These are phyloP conservation scores for Hypotaenidia okinawae DNA, from an alignment of 2,797 vertebrate species.

Conservation along the genomic window DNA sequence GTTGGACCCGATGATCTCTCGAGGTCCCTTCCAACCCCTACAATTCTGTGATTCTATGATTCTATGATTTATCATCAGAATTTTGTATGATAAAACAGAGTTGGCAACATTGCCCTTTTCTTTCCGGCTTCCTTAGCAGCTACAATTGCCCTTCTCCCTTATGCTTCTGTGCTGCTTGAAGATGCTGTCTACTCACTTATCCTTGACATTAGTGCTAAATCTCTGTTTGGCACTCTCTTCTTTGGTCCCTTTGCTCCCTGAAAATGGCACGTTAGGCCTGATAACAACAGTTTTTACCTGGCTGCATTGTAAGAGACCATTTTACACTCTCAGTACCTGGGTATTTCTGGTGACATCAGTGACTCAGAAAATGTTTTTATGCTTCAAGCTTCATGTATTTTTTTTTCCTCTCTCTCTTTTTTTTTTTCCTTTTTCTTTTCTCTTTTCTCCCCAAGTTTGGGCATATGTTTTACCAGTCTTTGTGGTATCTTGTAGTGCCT, in stretches of 20 bases:
- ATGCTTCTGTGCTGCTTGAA: not conserved
- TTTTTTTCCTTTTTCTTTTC: too few relatives aligned
- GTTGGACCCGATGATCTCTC: too few relatives aligned
- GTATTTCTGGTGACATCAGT: not conserved
- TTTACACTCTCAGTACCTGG: not conserved
- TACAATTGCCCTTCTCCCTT: not conserved
- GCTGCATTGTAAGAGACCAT: not conserved
- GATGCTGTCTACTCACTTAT: not conserved
- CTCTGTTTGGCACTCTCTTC: not conserved
- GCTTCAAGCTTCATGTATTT: not conserved
- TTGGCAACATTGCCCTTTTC: not conserved
- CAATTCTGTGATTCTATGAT: too few relatives aligned
- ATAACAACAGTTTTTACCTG: not conserved
- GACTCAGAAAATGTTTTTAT: not conserved
- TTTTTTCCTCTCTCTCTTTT: not conserved
- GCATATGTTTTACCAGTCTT: not conserved
- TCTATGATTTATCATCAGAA: not conserved
- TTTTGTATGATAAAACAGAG: not conserved
- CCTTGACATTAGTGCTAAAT: not conserved
- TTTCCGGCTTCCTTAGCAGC: not conserved
- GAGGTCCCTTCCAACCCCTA: too few relatives aligned
- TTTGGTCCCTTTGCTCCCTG: not conserved
- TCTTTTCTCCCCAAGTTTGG: fast-evolving
- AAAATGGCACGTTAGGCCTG: not conserved
- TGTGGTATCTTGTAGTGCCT: not conserved